These are phyloP conservation scores for Catharus fuscescens DNA, from an alignment of 2,113 vertebrate genomes.

Conservation along the genomic window DNA sequence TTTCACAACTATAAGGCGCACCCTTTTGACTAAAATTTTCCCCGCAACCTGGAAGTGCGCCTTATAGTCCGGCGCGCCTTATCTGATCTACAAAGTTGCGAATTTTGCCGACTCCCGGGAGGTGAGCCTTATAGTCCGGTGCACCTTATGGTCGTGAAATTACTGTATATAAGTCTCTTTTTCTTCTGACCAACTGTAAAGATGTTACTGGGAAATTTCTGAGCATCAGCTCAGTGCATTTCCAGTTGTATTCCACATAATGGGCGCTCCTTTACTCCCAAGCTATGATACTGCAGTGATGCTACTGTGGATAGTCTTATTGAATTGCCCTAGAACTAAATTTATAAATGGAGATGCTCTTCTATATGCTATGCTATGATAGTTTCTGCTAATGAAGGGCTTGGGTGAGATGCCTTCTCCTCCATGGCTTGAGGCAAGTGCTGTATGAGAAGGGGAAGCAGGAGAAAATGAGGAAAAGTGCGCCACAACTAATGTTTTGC, in stretches of 20 bases:
- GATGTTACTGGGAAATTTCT: background rate
- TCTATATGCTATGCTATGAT: background rate
- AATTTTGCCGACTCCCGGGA: too few relatives aligned
- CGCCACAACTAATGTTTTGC: constrained; percentile 54
- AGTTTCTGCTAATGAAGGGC: constrained; percentile 10
- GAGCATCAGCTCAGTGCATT: background rate
- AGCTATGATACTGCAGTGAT: background rate
- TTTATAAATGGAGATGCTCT: background rate
- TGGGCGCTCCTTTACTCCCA: background rate
- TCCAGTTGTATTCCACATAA: background rate
- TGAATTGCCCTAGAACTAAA: background rate
- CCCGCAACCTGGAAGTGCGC: too few relatives aligned
- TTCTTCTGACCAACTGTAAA: background rate
- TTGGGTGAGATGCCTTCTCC: background rate
- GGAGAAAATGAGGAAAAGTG: constrained; percentile 45
- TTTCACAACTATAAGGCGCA: too few relatives aligned
- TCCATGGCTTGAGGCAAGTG: constrained; percentile 14
- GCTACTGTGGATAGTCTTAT: background rate
- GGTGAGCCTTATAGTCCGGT: too few relatives aligned
- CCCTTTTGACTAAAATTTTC: too few relatives aligned
- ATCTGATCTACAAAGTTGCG: too few relatives aligned
- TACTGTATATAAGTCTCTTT: background rate
- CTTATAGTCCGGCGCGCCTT: too few relatives aligned
- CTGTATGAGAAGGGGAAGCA: background rate
- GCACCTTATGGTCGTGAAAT: too few relatives aligned